Evolutionary conservation across 2,797 vertebrate species (phyloP), one percentile per base, ranked within the genome.

Genomic region (Silurus aristotelis): DNA sequence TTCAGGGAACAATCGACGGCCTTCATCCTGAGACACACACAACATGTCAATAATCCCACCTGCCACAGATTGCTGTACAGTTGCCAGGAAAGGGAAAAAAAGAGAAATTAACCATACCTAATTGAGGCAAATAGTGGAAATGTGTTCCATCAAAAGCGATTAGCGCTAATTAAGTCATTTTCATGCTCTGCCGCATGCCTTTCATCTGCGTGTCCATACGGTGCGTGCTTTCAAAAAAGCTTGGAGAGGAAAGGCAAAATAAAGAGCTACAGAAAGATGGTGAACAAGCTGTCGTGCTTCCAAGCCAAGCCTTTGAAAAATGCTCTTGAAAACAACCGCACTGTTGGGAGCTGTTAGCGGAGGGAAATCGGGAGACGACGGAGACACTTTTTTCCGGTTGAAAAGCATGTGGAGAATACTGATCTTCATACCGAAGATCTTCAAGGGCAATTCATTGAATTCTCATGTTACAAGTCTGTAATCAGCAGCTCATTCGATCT

Each of bases 161-260:
- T 95, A 95, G 90, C 88, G 90, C 92, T 94, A 95, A 95, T 95
- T 95, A 95, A 95, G 93, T 92, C 90, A 91, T 93, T 95, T 95
- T 94, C 93, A 95, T 93, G 95, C 94, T 93, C 93, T 92, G 93
- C 92, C 93, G 92, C 93, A 85, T 93, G 92, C 90, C 91, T 91
- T 94, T 95, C 93, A 92, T 92, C 92, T 93, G 93, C 90, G 91
- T 85, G 88, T 91, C 91, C 91, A 90, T 87, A 90, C 92, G 91
- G 90, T 90, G 87, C 85, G 38, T 31, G 85, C 86, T 88, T 76
- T 85, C 91, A 90, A 55, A 88, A 85, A 86, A 89, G 84, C 83
- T 86, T 83, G 90, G 85, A 90, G 90, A 91, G 87, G 80, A 76
- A 85, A 78, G 66, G 55, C 48, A 52, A 73, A 85, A 83, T 88